Conservation (phyloP, 1,140 invertebrate genomes). For the Arctopsyche grandis region DNA sequence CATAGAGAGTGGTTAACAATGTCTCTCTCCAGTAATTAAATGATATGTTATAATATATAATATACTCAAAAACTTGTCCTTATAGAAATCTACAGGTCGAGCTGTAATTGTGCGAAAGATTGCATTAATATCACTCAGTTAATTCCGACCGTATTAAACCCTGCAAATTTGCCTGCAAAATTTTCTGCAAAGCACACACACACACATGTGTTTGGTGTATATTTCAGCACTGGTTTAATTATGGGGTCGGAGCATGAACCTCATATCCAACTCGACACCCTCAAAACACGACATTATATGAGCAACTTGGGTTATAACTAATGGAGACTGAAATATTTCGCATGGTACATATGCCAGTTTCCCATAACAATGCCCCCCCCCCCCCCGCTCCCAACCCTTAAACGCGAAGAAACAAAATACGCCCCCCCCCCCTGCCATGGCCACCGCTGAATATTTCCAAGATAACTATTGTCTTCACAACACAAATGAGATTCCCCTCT, state of each 20-base stretch:
- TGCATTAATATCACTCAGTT: not conserved
- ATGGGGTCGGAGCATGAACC: not conserved
- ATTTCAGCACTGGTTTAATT: constrained; percentile 10
- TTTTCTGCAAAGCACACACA: not conserved
- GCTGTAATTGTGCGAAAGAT: not conserved
- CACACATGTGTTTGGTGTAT: not conserved
- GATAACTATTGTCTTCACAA: constrained; percentile 53
- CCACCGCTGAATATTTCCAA: constrained; percentile 44
- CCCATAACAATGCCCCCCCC: constrained; percentile 33
- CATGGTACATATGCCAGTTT: constrained; percentile 39
- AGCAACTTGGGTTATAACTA: constrained; percentile 47
- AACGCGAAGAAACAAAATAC: constrained; percentile 45
- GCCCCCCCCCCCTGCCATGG: not conserved
- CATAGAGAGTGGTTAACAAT: too few species aligned
- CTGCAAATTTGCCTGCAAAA: not conserved
- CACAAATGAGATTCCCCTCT: constrained; percentile 52
- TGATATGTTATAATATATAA: too few species aligned
- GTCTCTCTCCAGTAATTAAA: too few species aligned
- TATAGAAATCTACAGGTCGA: too few species aligned
- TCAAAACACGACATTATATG: constrained; percentile 38
- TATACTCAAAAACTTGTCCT: too few species aligned
- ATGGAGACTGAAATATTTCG: constrained; percentile 50
- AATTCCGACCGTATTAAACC: constrained; percentile 4
- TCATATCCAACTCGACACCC: not conserved
- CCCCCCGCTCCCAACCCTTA: not conserved